Conservation (phyloP, 2,797 vertebrate species). For the Xenopus petersii region DNA sequence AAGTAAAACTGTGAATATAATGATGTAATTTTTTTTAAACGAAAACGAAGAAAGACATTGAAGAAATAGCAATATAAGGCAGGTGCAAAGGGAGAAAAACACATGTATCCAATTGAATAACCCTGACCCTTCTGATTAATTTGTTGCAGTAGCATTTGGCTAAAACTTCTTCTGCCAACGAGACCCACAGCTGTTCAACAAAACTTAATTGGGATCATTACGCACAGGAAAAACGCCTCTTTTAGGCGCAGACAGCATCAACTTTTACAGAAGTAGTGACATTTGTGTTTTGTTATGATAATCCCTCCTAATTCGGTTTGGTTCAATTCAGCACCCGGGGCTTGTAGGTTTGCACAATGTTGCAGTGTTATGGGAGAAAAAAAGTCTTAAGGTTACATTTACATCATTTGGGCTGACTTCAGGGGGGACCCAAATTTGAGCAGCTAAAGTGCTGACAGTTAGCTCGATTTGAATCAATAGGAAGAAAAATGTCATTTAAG, state of each 20-base stretch:
- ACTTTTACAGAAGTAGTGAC: slow-evolving; percentile 18
- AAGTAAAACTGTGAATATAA: neutral
- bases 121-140: neutral
- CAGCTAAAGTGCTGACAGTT: slow-evolving; percentile 13
- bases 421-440: neutral
- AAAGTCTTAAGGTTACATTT: too few relatives aligned
- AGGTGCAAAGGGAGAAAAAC: slow-evolving; percentile 1
- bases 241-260: slow-evolving; percentile 11
- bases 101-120: neutral
- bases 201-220: slow-evolving; percentile 10
- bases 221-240: slow-evolving; percentile 1
- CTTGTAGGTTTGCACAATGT: slow-evolving; percentile 14
- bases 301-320: slow-evolving; percentile 31
- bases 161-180: neutral
- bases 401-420: neutral
- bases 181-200: neutral
- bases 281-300: slow-evolving; percentile 34
- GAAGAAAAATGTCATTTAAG: neutral
- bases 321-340: slow-evolving; percentile 7
- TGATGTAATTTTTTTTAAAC: neutral
- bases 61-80: neutral
- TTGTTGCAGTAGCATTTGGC: neutral
- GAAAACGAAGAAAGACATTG: neutral
- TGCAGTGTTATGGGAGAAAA: slow-evolving; percentile 6
- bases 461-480: slow-evolving; percentile 1